These are phyloP conservation scores for Pogonocichla stellata DNA, from an alignment of 2,113 vertebrate genomes.

Conservation along the genomic window DNA sequence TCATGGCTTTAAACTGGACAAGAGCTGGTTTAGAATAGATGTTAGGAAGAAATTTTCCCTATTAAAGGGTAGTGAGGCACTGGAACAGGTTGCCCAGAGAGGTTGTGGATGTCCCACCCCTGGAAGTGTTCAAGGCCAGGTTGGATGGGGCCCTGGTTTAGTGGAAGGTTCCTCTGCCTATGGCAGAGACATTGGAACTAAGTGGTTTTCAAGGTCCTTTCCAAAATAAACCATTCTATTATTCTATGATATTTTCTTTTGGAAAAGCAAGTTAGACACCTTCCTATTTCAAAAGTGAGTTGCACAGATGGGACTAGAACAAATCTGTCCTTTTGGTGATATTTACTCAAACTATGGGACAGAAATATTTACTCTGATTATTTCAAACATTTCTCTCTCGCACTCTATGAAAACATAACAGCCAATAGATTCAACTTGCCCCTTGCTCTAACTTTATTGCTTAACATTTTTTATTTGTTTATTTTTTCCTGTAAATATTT, in stretches of 20 bases:
- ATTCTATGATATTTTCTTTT: background rate
- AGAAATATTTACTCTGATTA: background rate
- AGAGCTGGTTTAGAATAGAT: background rate
- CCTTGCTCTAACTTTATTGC: background rate
- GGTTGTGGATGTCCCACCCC: background rate
- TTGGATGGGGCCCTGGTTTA: background rate
- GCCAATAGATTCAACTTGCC: background rate
- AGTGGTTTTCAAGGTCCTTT: background rate
- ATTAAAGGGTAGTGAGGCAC: background rate
- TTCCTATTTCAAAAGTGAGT: background rate
- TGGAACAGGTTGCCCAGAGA: background rate
- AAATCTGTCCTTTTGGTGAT: background rate
- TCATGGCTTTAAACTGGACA: background rate
- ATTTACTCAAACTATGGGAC: background rate
- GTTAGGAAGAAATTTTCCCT: background rate
- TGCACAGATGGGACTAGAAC: background rate
- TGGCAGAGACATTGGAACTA: background rate
- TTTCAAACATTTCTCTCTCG: background rate
- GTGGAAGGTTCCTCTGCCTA: background rate
- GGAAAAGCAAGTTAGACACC: background rate
- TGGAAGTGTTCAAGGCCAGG: background rate
- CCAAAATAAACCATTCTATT: background rate
- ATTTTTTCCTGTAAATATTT: background rate
- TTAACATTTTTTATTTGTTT: background rate
- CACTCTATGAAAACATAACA: background rate